Evolutionary conservation across 1,140 invertebrate species (phyloP), one percentile per base, ranked within the genome.

Genomic region (Streblospio benedicti): DNA sequence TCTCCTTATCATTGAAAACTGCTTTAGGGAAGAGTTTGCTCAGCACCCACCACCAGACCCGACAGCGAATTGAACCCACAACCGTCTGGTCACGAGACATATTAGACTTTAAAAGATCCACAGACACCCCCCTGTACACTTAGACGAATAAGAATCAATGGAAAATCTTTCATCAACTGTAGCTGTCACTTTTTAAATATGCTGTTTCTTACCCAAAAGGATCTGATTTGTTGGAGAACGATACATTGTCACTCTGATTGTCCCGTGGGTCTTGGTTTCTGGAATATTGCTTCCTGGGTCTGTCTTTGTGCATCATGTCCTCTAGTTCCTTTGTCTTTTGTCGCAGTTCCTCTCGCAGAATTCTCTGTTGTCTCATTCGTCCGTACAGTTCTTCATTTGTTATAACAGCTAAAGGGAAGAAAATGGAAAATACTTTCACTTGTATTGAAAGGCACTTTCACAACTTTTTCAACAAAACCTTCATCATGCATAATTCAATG

Each of bases 351-450:
- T 77, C 75, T 28, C 70, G 60, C 57, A 75, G 47, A 53, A 76
- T 75, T 23, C 74, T 60, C 61, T 76, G 74, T 25, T 71, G 68
- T 55, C 73, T 65, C 76, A 78, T 76, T 49, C 74, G 72, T 59
- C 69, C 68, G 65, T 75, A 78, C 12, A 78, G 66, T 61, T 78
- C 76, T 62, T 76, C 74, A 67, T 78, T 77, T 14, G 75, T 73
- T 2, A 72, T 70, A 68, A 75, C 73, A 71, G 50, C 31, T 35
- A n/a, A n/a, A n/a, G n/a, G n/a, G n/a, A n/a, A 53, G 12, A 27
- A 27, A 53, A 53, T 27, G 23, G 32, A 49, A 14, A 12, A 49
- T 49, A 49, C 20, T 14, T 14, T 12, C 47, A 49, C 9, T 49
- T 23, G 9, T 12, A 49, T 41, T 41, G n/a, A 41, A 9, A 18